A percentile compares a stretch with the other conserved stretches of the same genome.
Evolutionary conservation across 2,888 invertebrate species (phyloP).

Genomic region (Heliothis peltigera): DNA sequence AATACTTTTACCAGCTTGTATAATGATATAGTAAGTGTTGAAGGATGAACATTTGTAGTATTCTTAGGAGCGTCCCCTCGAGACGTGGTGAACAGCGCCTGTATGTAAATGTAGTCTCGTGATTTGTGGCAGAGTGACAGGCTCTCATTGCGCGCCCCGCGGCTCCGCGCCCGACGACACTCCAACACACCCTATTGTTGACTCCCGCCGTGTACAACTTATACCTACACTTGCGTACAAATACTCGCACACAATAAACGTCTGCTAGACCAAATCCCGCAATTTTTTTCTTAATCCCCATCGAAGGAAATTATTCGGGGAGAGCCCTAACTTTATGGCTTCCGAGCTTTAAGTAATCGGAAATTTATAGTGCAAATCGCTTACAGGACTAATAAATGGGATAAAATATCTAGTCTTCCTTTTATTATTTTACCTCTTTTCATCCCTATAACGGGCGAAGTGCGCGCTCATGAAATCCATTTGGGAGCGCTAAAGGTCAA

Average conservation of each 20-base stretch:
- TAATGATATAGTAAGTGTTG: constrained; percentile 44
- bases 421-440: constrained; percentile 22
- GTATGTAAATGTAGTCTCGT: constrained; percentile 68
- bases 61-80: constrained; percentile 57
- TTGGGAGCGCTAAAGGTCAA: constrained; percentile 51
- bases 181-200: constrained; percentile 72
- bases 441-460: constrained; percentile 11
- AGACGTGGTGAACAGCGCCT: constrained; percentile 59
- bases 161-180: constrained; percentile 68
- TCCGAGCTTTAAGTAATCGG: constrained; percentile 44
- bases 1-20: constrained; percentile 1
- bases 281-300: constrained; percentile 29
- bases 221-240: constrained; percentile 42
- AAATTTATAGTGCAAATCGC: constrained; percentile 50
- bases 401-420: constrained; percentile 25
- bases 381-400: constrained; percentile 35
- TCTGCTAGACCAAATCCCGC: constrained; percentile 29
- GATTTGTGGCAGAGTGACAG: constrained; percentile 79
- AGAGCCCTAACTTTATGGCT: constrained; percentile 38
- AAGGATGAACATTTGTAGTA: constrained; percentile 54
- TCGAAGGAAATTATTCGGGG: constrained; percentile 29
- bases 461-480: constrained; percentile 25
- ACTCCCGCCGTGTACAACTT: constrained; percentile 56
- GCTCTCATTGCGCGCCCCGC: constrained; percentile 73
- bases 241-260: constrained; percentile 47